Evolutionary conservation across 1,140 invertebrate genomes (phyloP), one percentile per base, ranked within the genome.

Genomic region (Paraescarpia echinospica): DNA sequence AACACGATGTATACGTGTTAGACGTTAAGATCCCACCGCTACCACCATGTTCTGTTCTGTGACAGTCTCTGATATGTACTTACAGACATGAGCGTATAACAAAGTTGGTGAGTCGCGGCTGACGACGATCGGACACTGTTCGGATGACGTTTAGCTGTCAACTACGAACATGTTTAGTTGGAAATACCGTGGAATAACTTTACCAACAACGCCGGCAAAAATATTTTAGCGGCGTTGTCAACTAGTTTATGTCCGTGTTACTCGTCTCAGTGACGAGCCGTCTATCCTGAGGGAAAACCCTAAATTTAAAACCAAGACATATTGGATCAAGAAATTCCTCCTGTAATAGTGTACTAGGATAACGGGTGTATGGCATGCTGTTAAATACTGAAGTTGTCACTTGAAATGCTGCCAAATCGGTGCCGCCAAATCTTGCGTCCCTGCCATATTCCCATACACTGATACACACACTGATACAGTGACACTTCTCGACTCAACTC

Each of bases 91-190:
- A n/a, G n/a, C n/a, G n/a, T n/a, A n/a, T n/a, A n/a, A 35, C 89
- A 93, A 93, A 93, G 93, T 93, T 93, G 93, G 93, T 93, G 77
- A 35, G 93, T 92, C 27, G 90, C 5, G 18, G 18, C 31, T 27
- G 27, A 34, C 90, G 22, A 18, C 9, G 59, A 77, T 77, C 59
- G 59, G 59, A 31, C 59, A 77, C 59, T 77, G 59, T 77, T 77
- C 27, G 59, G 59, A 77, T 77, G 14, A 77, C 59, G 22, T 77
- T 77, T 41, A 41, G 41, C 41, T 41, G 41, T 41, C 41, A 41
- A 77, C 59, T 77, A 31, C 59, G 22, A 77, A 77, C 59, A 77
- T 77, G 27, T 77, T 77, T 41, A 41, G 4, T 12, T 4, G 41
- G 12, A 41, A 4, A 41, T 41, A 41, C 41, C 41, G 4, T 77